Evolutionary conservation across 2,888 invertebrate genomes (phyloP).

Genomic region (Reticulitermes lucifugus): DNA sequence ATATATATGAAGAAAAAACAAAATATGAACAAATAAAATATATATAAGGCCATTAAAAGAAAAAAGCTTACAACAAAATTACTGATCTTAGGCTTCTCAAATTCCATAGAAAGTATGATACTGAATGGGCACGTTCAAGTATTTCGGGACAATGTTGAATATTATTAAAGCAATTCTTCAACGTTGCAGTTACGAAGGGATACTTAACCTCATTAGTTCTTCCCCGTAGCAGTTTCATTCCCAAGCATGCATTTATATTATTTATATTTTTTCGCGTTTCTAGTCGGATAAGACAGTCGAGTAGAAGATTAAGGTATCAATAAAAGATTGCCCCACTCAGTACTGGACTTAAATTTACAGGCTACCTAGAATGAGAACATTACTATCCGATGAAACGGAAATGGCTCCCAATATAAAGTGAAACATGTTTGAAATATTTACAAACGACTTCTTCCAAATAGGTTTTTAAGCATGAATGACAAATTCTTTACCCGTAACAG

Average conservation of each 20-base stretch:
- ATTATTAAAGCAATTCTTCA: too few relatives aligned
- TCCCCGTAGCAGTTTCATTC: not conserved
- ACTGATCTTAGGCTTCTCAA: too few relatives aligned
- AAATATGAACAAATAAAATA: too few relatives aligned
- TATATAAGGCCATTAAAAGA: too few relatives aligned
- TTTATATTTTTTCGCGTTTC: not conserved
- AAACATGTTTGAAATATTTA: not conserved
- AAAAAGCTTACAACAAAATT: too few relatives aligned
- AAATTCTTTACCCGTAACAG: not conserved
- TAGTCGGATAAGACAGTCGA: not conserved
- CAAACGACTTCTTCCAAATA: not conserved
- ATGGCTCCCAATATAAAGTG: too few relatives aligned
- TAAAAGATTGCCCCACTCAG: not conserved
- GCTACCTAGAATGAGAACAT: not conserved
- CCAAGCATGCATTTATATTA: not conserved
- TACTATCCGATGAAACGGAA: not conserved
- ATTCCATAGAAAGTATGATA: too few relatives aligned
- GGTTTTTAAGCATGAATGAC: not conserved
- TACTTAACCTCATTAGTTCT: not conserved
- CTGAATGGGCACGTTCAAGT: too few relatives aligned
- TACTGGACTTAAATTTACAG: not conserved
- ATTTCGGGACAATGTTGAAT: too few relatives aligned
- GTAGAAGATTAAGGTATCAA: constrained; percentile 23
- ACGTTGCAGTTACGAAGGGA: not conserved
- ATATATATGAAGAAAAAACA: too few relatives aligned